Conservation (phyloP, 2,113 vertebrate species). For the Bagarius yarrelli region DNA sequence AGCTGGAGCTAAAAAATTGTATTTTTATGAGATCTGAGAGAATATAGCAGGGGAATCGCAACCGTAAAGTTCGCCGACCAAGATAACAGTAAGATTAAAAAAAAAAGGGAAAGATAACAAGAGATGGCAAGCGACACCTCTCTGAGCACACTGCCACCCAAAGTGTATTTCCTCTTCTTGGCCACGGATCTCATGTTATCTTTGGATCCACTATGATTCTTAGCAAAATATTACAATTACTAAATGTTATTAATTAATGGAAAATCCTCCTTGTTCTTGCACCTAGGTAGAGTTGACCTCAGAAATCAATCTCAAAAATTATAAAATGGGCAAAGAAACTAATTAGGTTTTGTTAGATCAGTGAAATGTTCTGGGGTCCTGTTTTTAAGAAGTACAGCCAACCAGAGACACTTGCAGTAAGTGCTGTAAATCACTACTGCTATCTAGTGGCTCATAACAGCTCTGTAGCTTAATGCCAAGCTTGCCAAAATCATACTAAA, state of each 20-base stretch:
- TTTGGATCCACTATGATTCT: background rate
- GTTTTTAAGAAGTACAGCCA: background rate
- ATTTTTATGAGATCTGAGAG: too few species aligned
- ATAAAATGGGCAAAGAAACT: background rate
- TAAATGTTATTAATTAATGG: background rate
- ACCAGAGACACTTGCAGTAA: background rate
- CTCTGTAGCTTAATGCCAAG: background rate
- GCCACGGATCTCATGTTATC: background rate
- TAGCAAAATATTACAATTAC: background rate
- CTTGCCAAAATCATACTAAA: too few species aligned
- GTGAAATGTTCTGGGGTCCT: background rate
- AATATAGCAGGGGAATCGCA: too few species aligned
- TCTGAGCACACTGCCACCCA: background rate
- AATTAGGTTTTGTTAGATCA: too few species aligned
- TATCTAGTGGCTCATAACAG: background rate
- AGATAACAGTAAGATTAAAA: too few species aligned
- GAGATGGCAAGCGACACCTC: too few species aligned
- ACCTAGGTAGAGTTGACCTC: background rate
- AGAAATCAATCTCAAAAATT: too few species aligned
- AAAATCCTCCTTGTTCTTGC: background rate
- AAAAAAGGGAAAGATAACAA: too few species aligned
- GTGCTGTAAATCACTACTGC: slow-evolving; percentile 11
- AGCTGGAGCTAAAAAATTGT: too few species aligned
- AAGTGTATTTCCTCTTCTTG: background rate
- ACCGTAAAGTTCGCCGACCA: too few species aligned